Percentiles rank a stretch among this genome's conserved stretches.
Evolutionary conservation across 2,888 invertebrate species (phyloP).

Genomic region (Eupithecia tripunctaria): DNA sequence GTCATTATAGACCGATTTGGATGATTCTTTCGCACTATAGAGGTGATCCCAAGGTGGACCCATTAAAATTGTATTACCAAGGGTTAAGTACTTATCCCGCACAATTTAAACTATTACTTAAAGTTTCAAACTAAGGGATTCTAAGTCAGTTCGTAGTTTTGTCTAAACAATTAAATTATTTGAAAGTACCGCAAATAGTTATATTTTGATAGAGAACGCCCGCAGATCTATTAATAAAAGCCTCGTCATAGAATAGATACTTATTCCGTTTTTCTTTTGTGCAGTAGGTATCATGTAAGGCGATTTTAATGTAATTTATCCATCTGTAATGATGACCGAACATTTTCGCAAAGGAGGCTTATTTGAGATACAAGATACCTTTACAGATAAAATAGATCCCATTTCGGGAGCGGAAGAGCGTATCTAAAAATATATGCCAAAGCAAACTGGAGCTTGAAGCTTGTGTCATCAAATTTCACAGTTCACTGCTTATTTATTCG

Average conservation of each 20-base stretch:
- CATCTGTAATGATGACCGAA: slow-evolving; percentile 23
- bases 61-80: too few relatives aligned
- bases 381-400: slow-evolving; percentile 19
- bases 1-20: neutral
- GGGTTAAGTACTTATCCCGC: too few relatives aligned
- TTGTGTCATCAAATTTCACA: slow-evolving; percentile 22
- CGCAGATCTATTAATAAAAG: neutral
- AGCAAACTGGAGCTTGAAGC: slow-evolving; percentile 13
- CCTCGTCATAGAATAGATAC: neutral
- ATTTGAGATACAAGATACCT: slow-evolving; percentile 18
- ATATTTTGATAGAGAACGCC: neutral
- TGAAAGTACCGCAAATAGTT: neutral
- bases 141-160: too few relatives aligned
- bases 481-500: slow-evolving; percentile 8
- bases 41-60: too few relatives aligned
- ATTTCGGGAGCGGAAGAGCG: slow-evolving; percentile 9
- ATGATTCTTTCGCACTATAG: too few relatives aligned
- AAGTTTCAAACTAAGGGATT: too few relatives aligned
- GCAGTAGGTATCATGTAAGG: slow-evolving; percentile 16
- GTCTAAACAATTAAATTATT: neutral
- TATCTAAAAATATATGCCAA: slow-evolving; percentile 16
- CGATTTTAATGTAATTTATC: slow-evolving; percentile 17
- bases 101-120: too few relatives aligned
- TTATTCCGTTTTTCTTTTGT: neutral
- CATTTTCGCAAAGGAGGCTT: slow-evolving; percentile 17